A percentile compares a stretch with the other conserved stretches of the same genome.
Conservation (phyloP, 2,797 vertebrate species). For the Pangasius krempfi region DNA sequence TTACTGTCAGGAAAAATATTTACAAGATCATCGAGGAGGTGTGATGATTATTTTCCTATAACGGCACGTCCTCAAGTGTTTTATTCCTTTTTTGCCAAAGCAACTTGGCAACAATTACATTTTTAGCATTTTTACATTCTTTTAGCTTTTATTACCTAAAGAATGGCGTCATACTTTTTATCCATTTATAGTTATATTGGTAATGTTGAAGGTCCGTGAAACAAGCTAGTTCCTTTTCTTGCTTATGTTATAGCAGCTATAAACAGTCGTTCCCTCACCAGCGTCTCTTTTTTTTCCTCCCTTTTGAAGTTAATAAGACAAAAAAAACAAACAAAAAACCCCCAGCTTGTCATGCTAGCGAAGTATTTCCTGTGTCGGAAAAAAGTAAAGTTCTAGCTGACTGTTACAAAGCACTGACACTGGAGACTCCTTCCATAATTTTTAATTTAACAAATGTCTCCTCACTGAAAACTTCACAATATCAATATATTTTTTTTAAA, state of each 20-base stretch:
- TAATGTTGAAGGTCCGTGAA: too few species aligned
- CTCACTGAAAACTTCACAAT: too few species aligned
- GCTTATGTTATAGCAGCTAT: background rate
- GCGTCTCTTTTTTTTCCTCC: background rate
- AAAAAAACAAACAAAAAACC: too few species aligned
- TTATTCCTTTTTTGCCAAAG: background rate
- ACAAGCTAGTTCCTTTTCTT: too few species aligned
- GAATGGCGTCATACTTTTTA: too few species aligned
- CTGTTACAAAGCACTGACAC: background rate
- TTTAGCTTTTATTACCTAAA: background rate
- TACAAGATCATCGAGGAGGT: background rate
- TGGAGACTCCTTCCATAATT: background rate
- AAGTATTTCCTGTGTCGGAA: background rate
- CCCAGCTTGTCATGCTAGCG: background rate
- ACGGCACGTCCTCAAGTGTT: background rate
- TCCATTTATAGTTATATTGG: too few species aligned
- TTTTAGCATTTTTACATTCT: too few species aligned
- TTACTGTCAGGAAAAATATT: background rate
- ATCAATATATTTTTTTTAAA: background rate
- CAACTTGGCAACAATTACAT: background rate
- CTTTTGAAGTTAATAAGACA: background rate
- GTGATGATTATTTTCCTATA: background rate
- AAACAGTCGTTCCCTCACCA: background rate
- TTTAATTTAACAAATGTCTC: background rate
- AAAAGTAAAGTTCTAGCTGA: too few species aligned